Evolutionary conservation across 1,140 invertebrate species (phyloP).

Genomic region (Procambarus virginalis): DNA sequence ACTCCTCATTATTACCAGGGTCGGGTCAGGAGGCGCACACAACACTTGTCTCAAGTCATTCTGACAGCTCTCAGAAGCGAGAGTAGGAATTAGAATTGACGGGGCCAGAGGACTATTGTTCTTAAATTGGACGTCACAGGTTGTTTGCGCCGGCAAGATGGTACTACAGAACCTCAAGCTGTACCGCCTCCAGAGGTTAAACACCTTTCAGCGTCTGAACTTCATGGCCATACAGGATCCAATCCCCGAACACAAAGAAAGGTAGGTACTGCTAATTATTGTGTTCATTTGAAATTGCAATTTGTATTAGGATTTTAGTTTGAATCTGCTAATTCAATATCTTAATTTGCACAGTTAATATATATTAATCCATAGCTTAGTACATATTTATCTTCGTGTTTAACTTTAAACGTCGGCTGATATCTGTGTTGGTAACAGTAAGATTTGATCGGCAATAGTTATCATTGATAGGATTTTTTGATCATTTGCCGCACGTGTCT

Average conservation of each 20-base stretch:
- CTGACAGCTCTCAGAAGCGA: not conserved
- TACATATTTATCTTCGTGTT: no score
- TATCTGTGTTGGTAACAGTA: no score
- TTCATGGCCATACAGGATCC: conserved; percentile 58
- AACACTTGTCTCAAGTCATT: not conserved
- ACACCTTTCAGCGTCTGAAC: conserved; percentile 64
- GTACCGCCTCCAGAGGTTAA: conserved; percentile 63
- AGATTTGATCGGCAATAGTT: no score
- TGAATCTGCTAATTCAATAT: no score
- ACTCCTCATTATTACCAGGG: conserved; percentile 13
- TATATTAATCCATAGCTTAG: no score
- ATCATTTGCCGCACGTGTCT: no score
- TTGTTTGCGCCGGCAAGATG: conserved; percentile 24
- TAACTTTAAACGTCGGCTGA: no score
- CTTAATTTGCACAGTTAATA: no score
- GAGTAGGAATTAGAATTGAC: not conserved
- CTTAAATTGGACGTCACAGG: not conserved
- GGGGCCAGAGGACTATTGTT: not conserved
- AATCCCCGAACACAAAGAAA: conserved; percentile 66
- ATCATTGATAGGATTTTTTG: no score
- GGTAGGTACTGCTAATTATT: conserved; percentile 29
- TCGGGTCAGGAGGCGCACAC: conserved; percentile 39
- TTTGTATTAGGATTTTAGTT: no score
- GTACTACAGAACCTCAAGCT: conserved; percentile 63
- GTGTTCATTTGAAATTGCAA: no score